Evolutionary conservation across 2,888 invertebrate species (phyloP).

Genomic region (Deroplatys truncata): DNA sequence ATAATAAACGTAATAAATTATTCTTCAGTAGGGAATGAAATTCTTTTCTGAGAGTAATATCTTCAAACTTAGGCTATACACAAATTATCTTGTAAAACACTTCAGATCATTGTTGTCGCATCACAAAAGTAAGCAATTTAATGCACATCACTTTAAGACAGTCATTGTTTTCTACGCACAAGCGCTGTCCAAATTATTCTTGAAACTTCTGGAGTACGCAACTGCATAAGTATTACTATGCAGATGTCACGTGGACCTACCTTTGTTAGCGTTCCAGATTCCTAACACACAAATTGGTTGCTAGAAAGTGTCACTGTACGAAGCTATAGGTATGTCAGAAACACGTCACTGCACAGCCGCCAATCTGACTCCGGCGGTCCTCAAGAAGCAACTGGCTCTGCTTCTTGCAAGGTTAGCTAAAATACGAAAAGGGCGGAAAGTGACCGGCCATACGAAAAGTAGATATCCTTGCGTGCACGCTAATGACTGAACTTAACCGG

Average conservation of each 20-base stretch:
- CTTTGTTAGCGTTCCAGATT: not conserved
- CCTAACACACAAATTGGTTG: not conserved
- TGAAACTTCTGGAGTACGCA: too few species aligned
- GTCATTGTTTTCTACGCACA: too few species aligned
- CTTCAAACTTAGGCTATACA: too few species aligned
- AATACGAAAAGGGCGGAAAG: not conserved
- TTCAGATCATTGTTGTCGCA: too few species aligned
- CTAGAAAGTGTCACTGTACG: not conserved
- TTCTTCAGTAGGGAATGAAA: too few species aligned
- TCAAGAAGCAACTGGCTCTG: not conserved
- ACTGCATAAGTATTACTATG: too few species aligned
- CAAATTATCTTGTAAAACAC: too few species aligned
- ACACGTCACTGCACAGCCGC: not conserved
- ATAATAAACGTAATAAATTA: too few species aligned
- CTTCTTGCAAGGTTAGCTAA: not conserved
- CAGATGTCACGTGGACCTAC: not conserved
- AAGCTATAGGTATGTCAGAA: not conserved
- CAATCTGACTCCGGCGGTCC: not conserved
- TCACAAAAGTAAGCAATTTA: not conserved
- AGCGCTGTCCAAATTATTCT: too few species aligned
- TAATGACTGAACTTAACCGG: not conserved
- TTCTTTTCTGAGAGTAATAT: too few species aligned
- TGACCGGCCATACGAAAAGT: not conserved
- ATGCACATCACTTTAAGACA: not conserved
- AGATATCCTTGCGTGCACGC: not conserved